These are phyloP conservation scores for Tragopan temminckii DNA, from an alignment of 2,797 vertebrate species.

Conservation along the genomic window DNA sequence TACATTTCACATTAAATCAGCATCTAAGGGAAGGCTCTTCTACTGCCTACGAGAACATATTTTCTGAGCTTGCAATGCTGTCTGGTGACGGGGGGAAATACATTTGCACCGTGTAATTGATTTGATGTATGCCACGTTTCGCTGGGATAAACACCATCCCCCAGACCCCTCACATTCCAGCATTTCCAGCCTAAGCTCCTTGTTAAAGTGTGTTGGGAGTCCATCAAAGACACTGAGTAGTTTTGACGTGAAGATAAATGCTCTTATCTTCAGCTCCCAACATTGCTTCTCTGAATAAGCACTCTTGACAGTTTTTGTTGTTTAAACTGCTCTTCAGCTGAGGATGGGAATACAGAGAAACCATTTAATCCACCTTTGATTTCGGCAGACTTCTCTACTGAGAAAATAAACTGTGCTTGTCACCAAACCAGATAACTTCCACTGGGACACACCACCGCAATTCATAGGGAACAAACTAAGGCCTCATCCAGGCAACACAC, in stretches of 20 bases:
- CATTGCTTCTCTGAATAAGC: not conserved
- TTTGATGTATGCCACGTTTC: conserved; percentile 28
- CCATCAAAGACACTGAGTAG: conserved; percentile 15
- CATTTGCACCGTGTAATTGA: not conserved
- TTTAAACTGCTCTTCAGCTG: not conserved
- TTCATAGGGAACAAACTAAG: conserved; percentile 5
- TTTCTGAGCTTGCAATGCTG: not conserved
- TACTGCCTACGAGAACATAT: not conserved
- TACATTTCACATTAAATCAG: conserved; percentile 52
- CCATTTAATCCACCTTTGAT: not conserved
- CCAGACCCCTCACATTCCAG: not conserved
- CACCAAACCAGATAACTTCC: not conserved
- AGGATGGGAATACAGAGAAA: not conserved
- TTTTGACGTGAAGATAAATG: conserved; percentile 53
- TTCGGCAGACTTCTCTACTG: conserved; percentile 1
- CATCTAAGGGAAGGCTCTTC: conserved; percentile 11
- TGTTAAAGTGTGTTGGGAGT: not conserved
- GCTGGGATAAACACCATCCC: not conserved
- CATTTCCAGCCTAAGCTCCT: conserved; percentile 26
- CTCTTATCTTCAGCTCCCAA: conserved; percentile 44
- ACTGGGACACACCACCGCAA: not conserved
- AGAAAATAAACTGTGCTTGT: not conserved
- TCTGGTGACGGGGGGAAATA: not conserved
- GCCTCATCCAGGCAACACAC: not conserved
- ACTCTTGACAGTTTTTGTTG: not conserved